Evolutionary conservation across 1,140 invertebrate species (phyloP).

Genomic region (Meloidogyne floridensis): DNA sequence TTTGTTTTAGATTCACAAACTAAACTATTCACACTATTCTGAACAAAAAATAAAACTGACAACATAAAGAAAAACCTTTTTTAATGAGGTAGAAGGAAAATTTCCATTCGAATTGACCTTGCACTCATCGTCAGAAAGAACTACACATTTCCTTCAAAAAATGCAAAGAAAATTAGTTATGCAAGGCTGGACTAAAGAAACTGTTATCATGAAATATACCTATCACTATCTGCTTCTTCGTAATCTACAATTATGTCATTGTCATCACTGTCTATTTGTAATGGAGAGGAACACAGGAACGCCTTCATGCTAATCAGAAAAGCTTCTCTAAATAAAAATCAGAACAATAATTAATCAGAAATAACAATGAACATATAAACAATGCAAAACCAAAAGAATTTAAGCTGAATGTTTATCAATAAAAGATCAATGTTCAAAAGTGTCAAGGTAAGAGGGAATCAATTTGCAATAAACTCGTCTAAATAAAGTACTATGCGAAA

Average conservation of each 20-base stretch:
- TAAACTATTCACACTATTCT: background rate
- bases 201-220: background rate
- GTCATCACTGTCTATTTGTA: background rate
- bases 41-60: background rate
- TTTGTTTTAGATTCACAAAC: background rate
- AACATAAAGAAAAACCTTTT: conserved; percentile 6
- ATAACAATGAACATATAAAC: background rate
- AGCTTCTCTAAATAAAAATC: background rate
- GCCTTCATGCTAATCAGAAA: background rate
- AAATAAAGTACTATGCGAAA: conserved; percentile 15
- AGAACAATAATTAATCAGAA: background rate
- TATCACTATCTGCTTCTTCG: background rate
- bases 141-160: background rate
- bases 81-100: background rate
- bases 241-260: background rate
- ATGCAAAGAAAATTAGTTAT: no score
- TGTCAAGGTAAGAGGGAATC: background rate
- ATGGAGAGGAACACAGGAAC: background rate
- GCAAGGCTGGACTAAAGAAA: no score
- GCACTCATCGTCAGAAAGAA: background rate
- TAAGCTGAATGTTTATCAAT: background rate
- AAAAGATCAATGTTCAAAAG: background rate
- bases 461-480: background rate
- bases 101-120: background rate
- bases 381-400: background rate